Evolutionary conservation across 2,888 invertebrate genomes (phyloP).

Genomic region (Thereva unica): DNA sequence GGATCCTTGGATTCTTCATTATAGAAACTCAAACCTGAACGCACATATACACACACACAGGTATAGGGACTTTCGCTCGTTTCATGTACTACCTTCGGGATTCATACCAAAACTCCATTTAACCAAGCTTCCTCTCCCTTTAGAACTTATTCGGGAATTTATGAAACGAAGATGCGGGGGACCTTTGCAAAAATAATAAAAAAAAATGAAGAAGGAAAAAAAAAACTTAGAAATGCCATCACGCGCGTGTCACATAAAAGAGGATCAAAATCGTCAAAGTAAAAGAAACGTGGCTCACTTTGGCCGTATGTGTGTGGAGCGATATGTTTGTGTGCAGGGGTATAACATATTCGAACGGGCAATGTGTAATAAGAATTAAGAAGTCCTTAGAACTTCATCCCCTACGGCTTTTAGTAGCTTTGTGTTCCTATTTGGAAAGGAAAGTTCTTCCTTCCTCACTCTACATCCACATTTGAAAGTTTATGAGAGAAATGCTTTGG

Average conservation of each 20-base stretch:
- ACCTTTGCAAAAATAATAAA: constrained; percentile 20
- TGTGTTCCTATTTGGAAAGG: background rate
- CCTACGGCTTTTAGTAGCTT: constrained; percentile 10
- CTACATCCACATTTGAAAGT: too few species aligned
- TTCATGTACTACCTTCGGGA: constrained; percentile 2
- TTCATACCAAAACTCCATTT: constrained; percentile 30
- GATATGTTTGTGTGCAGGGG: constrained; percentile 10
- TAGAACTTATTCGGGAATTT: background rate
- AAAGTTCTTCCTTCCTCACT: too few species aligned
- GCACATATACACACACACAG: constrained; percentile 3
- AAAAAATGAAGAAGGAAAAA: too few species aligned
- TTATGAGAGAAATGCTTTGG: too few species aligned
- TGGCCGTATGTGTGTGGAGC: too few species aligned
- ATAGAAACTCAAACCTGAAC: background rate
- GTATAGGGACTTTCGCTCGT: constrained; percentile 1
- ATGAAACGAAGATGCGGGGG: background rate
- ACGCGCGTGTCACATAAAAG: constrained; percentile 33
- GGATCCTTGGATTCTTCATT: too few species aligned
- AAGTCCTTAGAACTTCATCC: constrained; percentile 15
- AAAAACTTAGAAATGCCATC: constrained; percentile 16
- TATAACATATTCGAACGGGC: constrained; percentile 15
- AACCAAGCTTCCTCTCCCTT: constrained; percentile 15
- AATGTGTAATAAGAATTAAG: constrained; percentile 29
- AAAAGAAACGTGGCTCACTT: background rate
- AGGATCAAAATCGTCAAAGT: constrained; percentile 25